A percentile compares a stretch with the other conserved stretches of the same genome.
Conservation (phyloP, 2,113 vertebrate genomes). For the Melanocharis versteri region DNA sequence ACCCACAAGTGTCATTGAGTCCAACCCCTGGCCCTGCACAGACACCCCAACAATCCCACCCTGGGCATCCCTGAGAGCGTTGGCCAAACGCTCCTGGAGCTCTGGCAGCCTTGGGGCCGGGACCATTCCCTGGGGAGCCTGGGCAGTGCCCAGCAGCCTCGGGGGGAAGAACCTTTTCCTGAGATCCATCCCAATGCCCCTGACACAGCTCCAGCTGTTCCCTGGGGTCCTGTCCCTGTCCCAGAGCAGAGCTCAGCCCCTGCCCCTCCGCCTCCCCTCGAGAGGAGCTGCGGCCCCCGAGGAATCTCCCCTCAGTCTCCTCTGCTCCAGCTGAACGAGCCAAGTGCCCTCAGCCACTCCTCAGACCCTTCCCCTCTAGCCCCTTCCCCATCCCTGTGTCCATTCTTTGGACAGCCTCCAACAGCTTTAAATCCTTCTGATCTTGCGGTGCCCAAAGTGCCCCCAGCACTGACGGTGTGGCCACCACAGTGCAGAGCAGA, state of each 20-base stretch:
- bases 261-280: not conserved
- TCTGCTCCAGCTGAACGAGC: not conserved
- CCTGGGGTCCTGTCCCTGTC: not conserved
- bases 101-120: not conserved
- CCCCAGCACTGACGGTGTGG: not conserved
- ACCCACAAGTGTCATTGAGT: fast-evolving
- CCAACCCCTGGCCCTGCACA: not conserved
- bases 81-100: not conserved
- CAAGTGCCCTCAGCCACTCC: not conserved
- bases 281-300: not conserved
- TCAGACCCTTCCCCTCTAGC: not conserved
- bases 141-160: not conserved
- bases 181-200: not conserved
- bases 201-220: not conserved
- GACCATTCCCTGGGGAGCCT: not conserved
- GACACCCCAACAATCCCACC: not conserved
- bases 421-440: not conserved
- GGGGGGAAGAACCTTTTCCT: not conserved
- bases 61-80: not conserved
- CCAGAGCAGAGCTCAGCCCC: not conserved
- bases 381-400: fast-evolving
- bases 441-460: not conserved
- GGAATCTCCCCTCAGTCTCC: not conserved
- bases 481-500: not conserved
- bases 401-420: not conserved